phyloP scores from a whole-genome alignment of 2,888 invertebrate species.

The Neoscelio sp. region DNA sequence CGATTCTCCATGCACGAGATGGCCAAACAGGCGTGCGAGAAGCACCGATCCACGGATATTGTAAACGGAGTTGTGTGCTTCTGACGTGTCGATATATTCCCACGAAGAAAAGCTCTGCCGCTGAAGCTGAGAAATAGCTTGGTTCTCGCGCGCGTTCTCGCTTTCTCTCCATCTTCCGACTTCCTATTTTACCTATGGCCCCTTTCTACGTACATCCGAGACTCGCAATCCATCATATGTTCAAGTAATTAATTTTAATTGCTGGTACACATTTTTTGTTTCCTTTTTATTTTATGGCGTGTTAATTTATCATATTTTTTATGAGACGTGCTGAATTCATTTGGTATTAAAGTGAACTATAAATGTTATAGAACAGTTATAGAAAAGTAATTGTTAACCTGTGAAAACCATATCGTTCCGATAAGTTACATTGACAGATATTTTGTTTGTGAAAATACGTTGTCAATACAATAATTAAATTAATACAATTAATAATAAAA shows the following conservation, averaged over 20 bases:
- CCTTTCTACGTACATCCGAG: constrained; percentile 7
- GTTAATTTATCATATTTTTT: constrained; percentile 12
- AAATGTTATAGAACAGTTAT: too few species aligned
- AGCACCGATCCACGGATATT: constrained; percentile 66
- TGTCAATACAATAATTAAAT: too few species aligned
- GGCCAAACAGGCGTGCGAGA: constrained; percentile 57
- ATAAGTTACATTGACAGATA: too few species aligned
- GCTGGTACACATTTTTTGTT: not conserved
- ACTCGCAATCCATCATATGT: constrained; percentile 45
- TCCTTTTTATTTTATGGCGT: constrained; percentile 24
- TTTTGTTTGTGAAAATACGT: too few species aligned
- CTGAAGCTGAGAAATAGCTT: constrained; percentile 83
- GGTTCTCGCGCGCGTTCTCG: constrained; percentile 69
- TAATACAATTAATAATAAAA: too few species aligned
- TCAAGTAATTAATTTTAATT: constrained; percentile 58
- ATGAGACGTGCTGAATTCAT: constrained; percentile 18
- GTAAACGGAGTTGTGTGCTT: constrained; percentile 74
- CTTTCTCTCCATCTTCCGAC: constrained; percentile 58
- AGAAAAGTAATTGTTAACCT: too few species aligned
- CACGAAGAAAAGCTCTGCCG: constrained; percentile 82
- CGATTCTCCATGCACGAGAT: constrained; percentile 40
- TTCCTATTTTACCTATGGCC: constrained; percentile 41
- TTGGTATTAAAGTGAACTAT: too few species aligned
- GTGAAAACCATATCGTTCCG: too few species aligned
- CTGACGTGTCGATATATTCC: constrained; percentile 82